A percentile compares a stretch with the other conserved stretches of the same genome.
These are phyloP conservation scores for Amazona vittata DNA, from an alignment of 2,113 vertebrate species.

Conservation along the genomic window DNA sequence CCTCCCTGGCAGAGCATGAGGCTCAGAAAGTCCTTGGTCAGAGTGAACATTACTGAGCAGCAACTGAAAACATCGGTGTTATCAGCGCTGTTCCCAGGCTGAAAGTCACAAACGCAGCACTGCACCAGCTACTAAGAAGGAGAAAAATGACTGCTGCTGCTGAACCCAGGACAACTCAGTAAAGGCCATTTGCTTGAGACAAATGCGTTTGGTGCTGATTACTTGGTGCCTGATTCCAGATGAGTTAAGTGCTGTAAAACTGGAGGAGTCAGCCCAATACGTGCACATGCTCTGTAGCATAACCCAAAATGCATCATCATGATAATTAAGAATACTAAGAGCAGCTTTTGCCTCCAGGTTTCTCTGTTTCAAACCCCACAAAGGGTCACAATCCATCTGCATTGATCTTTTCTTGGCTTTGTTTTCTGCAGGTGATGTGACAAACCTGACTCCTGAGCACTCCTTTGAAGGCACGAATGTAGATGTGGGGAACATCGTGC, in stretches of 20 bases:
- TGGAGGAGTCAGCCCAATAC: neutral
- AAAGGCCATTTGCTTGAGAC: neutral
- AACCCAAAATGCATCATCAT: accelerated
- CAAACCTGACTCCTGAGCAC: conserved; percentile 76
- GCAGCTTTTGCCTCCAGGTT: neutral
- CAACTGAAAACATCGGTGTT: too few relatives aligned
- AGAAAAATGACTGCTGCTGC: too few relatives aligned
- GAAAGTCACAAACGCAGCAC: too few relatives aligned
- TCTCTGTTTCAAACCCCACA: neutral
- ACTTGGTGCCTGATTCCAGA: accelerated
- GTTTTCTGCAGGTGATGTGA: conserved; percentile 76
- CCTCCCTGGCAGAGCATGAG: too few relatives aligned
- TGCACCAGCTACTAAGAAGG: too few relatives aligned
- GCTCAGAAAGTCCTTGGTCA: too few relatives aligned
- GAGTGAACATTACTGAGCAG: too few relatives aligned
- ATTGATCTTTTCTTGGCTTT: neutral
- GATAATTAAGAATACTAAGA: neutral
- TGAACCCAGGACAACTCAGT: too few relatives aligned
- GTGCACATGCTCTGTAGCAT: accelerated
- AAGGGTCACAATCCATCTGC: neutral
- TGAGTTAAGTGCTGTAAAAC: neutral
- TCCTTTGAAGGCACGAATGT: conserved; percentile 85
- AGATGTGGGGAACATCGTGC: conserved; percentile 88
- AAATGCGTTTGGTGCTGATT: neutral
- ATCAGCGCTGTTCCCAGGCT: too few relatives aligned